phyloP scores from a whole-genome alignment of 2,797 vertebrate genomes.

The Oryzias dopingdopingensis region DNA sequence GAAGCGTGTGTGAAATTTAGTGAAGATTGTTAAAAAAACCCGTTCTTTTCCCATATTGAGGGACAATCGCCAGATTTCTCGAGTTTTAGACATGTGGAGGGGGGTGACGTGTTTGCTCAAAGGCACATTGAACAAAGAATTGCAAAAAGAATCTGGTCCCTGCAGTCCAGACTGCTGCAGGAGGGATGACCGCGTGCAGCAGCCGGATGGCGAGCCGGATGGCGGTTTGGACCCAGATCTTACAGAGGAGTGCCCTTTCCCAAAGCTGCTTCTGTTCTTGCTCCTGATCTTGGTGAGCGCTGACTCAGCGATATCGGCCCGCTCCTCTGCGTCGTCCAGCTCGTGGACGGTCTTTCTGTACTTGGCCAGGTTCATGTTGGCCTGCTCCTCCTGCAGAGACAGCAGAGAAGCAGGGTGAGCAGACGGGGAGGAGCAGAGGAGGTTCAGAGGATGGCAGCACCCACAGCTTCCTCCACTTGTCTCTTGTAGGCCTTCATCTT shows the following conservation, averaged over 20 bases:
- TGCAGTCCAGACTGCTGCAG: too few species aligned
- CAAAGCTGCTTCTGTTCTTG: slow-evolving; percentile 81
- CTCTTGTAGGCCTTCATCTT: slow-evolving; percentile 86
- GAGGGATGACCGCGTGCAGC: too few species aligned
- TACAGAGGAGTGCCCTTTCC: slow-evolving; percentile 83
- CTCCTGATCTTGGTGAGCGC: slow-evolving; percentile 82
- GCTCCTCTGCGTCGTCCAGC: slow-evolving; percentile 82
- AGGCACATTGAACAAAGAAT: too few species aligned
- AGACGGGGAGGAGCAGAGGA: not conserved
- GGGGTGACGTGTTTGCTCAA: too few species aligned
- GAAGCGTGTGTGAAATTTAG: too few species aligned
- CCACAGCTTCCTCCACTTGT: slow-evolving; percentile 84
- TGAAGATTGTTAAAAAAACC: too few species aligned
- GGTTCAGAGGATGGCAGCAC: slow-evolving; percentile 4
- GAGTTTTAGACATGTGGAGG: too few species aligned
- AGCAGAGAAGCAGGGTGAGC: not conserved
- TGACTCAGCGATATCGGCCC: slow-evolving; percentile 80
- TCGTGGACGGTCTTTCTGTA: slow-evolving; percentile 83
- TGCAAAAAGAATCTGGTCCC: too few species aligned
- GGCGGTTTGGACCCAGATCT: slow-evolving; percentile 24
- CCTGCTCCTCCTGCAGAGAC: slow-evolving; percentile 78
- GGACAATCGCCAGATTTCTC: too few species aligned
- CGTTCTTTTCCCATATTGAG: too few species aligned
- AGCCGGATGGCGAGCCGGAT: too few species aligned
- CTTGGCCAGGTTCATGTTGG: slow-evolving; percentile 81